Percentiles rank a stretch among this genome's conserved stretches.
Evolutionary conservation across 1,140 invertebrate genomes (phyloP).

Genomic region (Kradibia gibbosae): DNA sequence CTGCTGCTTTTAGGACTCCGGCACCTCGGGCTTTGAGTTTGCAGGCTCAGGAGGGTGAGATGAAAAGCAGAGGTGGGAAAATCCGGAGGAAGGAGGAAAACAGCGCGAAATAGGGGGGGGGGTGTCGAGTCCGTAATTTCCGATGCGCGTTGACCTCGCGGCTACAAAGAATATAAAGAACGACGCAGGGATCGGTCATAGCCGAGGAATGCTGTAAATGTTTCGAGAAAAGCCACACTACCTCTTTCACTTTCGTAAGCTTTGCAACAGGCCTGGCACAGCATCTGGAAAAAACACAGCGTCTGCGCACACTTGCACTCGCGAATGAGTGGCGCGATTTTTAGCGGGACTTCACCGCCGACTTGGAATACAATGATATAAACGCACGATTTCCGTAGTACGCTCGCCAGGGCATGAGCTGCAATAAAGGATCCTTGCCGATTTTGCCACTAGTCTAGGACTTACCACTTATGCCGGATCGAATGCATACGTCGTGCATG

Average conservation of each 20-base stretch:
- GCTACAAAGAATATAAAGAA: slow-evolving; percentile 29
- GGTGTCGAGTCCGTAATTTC: slow-evolving; percentile 25
- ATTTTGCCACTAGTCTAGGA: too few relatives aligned
- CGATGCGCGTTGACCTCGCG: background rate
- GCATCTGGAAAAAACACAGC: slow-evolving; percentile 2
- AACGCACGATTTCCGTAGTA: background rate
- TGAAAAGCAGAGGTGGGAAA: too few relatives aligned
- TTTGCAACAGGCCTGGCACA: background rate
- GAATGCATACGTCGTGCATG: too few relatives aligned
- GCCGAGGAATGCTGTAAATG: slow-evolving; percentile 45
- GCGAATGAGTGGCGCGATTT: background rate
- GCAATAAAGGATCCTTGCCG: too few relatives aligned
- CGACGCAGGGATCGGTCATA: slow-evolving; percentile 13
- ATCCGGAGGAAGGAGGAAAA: background rate
- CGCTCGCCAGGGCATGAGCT: too few relatives aligned
- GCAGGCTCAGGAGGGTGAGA: background rate
- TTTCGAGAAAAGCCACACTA: slow-evolving; percentile 24
- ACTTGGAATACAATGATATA: background rate
- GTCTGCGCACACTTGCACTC: background rate
- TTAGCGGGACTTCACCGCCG: background rate
- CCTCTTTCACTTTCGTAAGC: slow-evolving; percentile 39
- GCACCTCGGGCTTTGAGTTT: background rate
- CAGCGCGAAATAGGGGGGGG: background rate
- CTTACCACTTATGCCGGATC: too few relatives aligned
- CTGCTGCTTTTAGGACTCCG: too few relatives aligned